Base-by-base conservation (phyloP, 1,140 invertebrate species). In the Drosophila saltans region DNA sequence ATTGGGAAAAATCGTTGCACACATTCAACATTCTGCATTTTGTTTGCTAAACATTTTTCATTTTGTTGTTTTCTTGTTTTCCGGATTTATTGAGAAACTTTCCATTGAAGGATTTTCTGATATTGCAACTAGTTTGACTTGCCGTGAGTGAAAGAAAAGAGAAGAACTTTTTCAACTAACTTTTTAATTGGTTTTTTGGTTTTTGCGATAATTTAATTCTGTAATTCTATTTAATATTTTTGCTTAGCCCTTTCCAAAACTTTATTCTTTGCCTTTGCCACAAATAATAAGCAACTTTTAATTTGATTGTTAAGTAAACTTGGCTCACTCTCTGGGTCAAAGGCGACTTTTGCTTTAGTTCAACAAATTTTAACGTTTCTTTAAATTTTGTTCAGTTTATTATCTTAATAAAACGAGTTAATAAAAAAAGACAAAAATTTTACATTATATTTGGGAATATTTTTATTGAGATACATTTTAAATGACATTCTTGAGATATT, bases 211-310 rank as follows among this genome's bases (percentile, higher is more conserved):
- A 69, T 69, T 75, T 64, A 75, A 76, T 76, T 75, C 63, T 45
- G 55, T 76, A 76, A 76, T 69, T 76, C 59, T 75, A 60, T 76
- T 76, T 76, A 56, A 76, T 76, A 75, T 75, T 68, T 68, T 24
- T 26, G 8, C 58, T 26, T 21, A 9, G 21, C 36, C 60, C 40
- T 39, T 28, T 10, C n/a, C 11, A 26, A 11, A 9, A 26, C 45
- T 8, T 11, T 2, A 11, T 21, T 48, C 39, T 11, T 36, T 7
- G 33, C n/a, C 36, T 24, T 59, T 24, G 36, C 57, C 57, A 16
- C 57, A 59, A 59, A 39, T 59, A 59, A 21, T 36, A 59, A 39
- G 33, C 33, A 59, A 59, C 33, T 59, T 59, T 59, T 59, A 59
- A 59, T 40, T 59, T 59, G 21, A 59, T 59, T 59, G 57, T 59